Evolutionary conservation across 2,888 invertebrate genomes (phyloP).

Genomic region (Pollenia amentaria): DNA sequence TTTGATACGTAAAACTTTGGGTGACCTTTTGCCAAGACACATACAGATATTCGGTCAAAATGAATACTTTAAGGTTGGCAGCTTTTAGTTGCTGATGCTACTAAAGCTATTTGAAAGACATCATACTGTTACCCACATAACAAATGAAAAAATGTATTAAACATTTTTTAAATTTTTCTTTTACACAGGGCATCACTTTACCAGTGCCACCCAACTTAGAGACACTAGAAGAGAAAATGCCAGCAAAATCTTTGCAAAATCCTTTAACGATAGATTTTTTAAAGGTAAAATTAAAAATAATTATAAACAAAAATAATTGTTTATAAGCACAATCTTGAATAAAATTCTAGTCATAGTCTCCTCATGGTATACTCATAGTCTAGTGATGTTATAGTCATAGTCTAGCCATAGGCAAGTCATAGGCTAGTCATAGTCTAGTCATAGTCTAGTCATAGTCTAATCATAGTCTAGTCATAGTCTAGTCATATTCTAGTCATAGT

Average conservation of each 20-base stretch:
- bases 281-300: conserved; percentile 87
- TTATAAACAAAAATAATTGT: neutral
- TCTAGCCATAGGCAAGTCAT: neutral
- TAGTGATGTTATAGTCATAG: neutral
- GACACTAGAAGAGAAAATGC: conserved; percentile 94
- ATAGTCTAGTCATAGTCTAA: neutral
- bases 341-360: neutral
- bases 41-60: conserved; percentile 98
- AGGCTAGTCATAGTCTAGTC: neutral
- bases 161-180: conserved; percentile 53
- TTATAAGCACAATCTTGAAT: neutral
- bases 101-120: conserved; percentile 26
- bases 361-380: neutral
- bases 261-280: conserved; percentile 92
- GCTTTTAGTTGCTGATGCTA: conserved; percentile 1
- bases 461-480: neutral
- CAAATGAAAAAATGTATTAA: neutral
- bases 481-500: neutral
- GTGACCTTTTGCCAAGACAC: conserved; percentile 96
- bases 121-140: neutral
- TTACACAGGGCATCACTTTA: conserved; percentile 92
- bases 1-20: conserved; percentile 96
- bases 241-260: conserved; percentile 88
- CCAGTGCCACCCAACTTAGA: conserved; percentile 95
- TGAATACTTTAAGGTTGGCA: conserved; percentile 90